Evolutionary conservation across 2,797 vertebrate species (phyloP).

Genomic region (Chelidonichthys spinosus): DNA sequence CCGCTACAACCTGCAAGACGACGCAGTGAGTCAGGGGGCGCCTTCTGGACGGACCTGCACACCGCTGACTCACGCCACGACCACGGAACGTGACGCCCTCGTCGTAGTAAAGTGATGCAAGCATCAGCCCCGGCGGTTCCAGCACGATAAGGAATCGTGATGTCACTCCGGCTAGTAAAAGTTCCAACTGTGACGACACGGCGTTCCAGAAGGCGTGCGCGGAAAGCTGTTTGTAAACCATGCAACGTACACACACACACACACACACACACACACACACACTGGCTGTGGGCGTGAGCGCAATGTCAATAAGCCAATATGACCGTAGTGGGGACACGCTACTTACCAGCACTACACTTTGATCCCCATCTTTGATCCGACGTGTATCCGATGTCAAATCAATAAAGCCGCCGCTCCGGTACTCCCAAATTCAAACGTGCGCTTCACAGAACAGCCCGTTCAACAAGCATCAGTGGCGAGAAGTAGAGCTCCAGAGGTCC

Average conservation of each 20-base stretch:
- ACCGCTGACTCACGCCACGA: slow-evolving; percentile 69
- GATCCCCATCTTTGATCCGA: slow-evolving; percentile 69
- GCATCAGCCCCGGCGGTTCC: slow-evolving; percentile 13
- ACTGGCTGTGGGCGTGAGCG: slow-evolving; percentile 56
- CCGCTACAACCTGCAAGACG: not conserved
- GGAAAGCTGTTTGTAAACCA: not conserved
- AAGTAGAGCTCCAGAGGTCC: slow-evolving; percentile 37
- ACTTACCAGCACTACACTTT: slow-evolving; percentile 79
- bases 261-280: slow-evolving; percentile 4
- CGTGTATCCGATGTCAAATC: slow-evolving; percentile 61
- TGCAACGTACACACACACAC: not conserved
- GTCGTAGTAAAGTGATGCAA: slow-evolving; percentile 62
- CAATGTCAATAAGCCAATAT: slow-evolving; percentile 45
- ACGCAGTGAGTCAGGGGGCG: slow-evolving; percentile 44
- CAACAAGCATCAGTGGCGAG: slow-evolving; percentile 44
- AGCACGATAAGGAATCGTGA: slow-evolving; percentile 30
- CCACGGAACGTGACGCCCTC: slow-evolving; percentile 17
- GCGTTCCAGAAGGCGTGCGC: not conserved
- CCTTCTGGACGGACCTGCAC: slow-evolving; percentile 39
- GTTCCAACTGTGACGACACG: slow-evolving; percentile 48
- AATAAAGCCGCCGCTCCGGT: slow-evolving; percentile 42
- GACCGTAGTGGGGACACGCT: slow-evolving; percentile 10
- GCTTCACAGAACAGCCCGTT: slow-evolving; percentile 27
- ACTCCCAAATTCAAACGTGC: slow-evolving; percentile 39
- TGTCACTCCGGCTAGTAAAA: slow-evolving; percentile 54